Evolutionary conservation across 1,140 invertebrate species (phyloP).

Genomic region (Drosophila rhopaloa): DNA sequence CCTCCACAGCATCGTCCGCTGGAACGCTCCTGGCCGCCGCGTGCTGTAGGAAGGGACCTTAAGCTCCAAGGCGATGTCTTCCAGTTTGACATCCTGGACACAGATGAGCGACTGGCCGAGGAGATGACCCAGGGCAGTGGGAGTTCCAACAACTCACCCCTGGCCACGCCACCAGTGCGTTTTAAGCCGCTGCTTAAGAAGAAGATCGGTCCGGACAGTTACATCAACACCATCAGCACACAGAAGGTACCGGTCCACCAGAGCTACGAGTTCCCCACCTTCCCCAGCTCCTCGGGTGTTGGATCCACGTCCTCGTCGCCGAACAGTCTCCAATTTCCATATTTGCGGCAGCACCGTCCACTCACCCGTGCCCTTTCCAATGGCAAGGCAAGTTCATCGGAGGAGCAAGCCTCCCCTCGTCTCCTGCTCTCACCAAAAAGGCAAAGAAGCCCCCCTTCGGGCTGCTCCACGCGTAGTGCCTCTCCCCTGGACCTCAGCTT

Average conservation of each 20-base stretch:
- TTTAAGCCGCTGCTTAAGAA: conserved; percentile 87
- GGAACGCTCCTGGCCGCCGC: conserved; percentile 87
- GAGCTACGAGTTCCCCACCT: conserved; percentile 86
- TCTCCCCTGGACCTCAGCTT: conserved; percentile 75
- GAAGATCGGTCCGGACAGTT: conserved; percentile 89
- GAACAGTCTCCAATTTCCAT: conserved; percentile 59
- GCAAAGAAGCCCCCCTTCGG: conserved; percentile 78
- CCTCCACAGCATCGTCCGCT: conserved; percentile 86
- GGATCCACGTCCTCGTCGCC: conserved; percentile 17
- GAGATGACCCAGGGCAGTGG: conserved; percentile 38
- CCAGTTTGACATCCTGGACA: conserved; percentile 90
- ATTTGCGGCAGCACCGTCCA: conserved; percentile 82
- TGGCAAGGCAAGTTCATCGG: conserved; percentile 55
- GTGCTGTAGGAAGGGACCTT: conserved; percentile 60
- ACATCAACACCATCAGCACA: conserved; percentile 87
- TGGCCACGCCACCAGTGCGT: conserved; percentile 81
- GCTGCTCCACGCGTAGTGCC: conserved; percentile 80
- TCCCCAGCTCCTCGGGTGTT: conserved; percentile 57
- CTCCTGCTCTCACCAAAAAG: conserved; percentile 74
- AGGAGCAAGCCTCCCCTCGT: conserved; percentile 50
- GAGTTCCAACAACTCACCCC: conserved; percentile 66
- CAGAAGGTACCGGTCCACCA: conserved; percentile 85
- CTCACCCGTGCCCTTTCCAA: conserved; percentile 80
- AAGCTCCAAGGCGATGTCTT: conserved; percentile 88
- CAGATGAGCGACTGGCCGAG: conserved; percentile 86